Evolutionary conservation across 2,797 vertebrate genomes (phyloP).

Genomic region (Sebastes kiyomatsui): DNA sequence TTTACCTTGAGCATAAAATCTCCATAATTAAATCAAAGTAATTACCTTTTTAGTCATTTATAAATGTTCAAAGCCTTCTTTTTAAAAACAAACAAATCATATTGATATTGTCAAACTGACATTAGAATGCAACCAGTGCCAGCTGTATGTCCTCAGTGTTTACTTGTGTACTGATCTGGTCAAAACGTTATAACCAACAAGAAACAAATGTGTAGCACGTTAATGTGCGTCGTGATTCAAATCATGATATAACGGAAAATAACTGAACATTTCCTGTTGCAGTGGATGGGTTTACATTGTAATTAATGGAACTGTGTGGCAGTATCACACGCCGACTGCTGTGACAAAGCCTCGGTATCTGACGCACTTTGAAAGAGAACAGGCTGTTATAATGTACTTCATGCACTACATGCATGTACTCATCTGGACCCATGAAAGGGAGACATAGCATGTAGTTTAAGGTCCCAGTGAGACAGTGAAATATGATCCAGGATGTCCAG

Average conservation of each 20-base stretch:
- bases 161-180: neutral
- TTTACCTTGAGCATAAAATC: slow-evolving; percentile 32
- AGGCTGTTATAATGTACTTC: rapidly evolving
- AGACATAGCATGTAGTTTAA: too few relatives aligned
- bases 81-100: neutral
- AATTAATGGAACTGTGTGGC: too few relatives aligned
- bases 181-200: neutral
- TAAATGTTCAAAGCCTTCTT: neutral
- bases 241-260: neutral
- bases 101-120: too few relatives aligned
- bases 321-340: too few relatives aligned
- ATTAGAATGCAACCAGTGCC: neutral
- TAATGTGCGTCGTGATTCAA: neutral
- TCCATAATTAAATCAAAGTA: neutral
- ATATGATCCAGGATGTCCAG: neutral
- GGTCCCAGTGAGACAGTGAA: neutral
- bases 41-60: slow-evolving; percentile 11
- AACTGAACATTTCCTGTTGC: too few relatives aligned
- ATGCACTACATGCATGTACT: neutral
- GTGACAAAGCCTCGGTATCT: neutral
- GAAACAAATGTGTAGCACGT: neutral
- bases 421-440: too few relatives aligned
- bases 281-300: neutral
- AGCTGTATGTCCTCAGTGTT: neutral
- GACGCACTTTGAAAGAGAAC: rapidly evolving